Percentiles rank a stretch among this genome's conserved stretches.
Conservation (phyloP, 2,888 invertebrate species). For the Euplagia quadripunctaria region DNA sequence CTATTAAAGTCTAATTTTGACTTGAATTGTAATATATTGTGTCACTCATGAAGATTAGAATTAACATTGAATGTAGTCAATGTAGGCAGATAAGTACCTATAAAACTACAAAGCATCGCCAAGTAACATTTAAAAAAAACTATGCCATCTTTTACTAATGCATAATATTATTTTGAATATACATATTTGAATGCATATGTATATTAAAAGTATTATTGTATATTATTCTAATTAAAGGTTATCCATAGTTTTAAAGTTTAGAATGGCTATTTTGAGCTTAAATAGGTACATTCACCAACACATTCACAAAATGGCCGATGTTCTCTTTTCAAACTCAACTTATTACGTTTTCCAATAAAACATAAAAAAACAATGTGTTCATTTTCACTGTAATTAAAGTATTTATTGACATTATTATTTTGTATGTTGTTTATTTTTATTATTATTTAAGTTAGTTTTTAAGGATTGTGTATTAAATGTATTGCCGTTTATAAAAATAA, state of each 20-base stretch:
- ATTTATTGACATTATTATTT: constrained; percentile 51
- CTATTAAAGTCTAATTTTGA: too few species aligned
- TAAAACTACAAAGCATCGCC: too few species aligned
- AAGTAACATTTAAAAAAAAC: background rate
- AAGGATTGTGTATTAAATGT: constrained; percentile 44
- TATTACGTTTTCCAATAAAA: constrained; percentile 4
- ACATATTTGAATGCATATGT: background rate
- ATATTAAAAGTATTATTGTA: background rate
- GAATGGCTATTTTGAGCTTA: background rate
- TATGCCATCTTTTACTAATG: background rate
- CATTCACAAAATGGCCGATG: constrained; percentile 5
- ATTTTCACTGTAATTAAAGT: constrained; percentile 52
- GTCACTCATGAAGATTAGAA: too few species aligned
- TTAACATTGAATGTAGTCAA: too few species aligned
- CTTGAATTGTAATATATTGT: too few species aligned
- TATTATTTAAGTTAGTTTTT: constrained; percentile 39
- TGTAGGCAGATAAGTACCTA: too few species aligned
- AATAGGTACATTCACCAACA: background rate
- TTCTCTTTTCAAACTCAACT: background rate
- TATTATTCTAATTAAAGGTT: background rate
- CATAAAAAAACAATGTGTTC: constrained; percentile 44
- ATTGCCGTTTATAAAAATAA: constrained; percentile 39
- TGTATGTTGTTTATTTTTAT: constrained; percentile 51
- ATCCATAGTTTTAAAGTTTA: background rate
- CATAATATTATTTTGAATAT: background rate